These are phyloP conservation scores for Arnoldichthys spilopterus DNA, from an alignment of 2,797 vertebrate genomes.

Conservation along the genomic window DNA sequence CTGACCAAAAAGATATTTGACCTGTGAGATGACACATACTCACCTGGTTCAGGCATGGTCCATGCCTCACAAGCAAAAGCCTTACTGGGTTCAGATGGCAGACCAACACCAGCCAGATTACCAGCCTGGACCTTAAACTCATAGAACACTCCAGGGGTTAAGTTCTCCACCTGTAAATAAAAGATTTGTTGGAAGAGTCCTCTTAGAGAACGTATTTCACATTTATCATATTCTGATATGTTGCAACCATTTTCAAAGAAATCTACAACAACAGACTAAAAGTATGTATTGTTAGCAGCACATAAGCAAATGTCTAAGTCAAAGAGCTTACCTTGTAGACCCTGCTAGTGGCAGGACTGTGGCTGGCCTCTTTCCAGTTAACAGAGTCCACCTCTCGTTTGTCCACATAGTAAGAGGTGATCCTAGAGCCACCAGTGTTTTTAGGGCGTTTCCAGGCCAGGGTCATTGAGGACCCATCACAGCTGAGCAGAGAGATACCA, in stretches of 20 bases:
- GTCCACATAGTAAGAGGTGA: constrained; percentile 92
- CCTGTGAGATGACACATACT: constrained; percentile 8
- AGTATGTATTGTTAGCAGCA: neutral
- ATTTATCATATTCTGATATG: neutral
- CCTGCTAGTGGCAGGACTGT: constrained; percentile 71
- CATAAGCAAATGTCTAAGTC: neutral
- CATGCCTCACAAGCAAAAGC: constrained; percentile 92
- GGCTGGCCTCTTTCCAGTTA: constrained; percentile 90
- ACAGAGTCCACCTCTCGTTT: constrained; percentile 80
- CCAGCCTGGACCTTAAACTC: constrained; percentile 91
- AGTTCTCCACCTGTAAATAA: constrained; percentile 81
- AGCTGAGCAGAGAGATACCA: constrained; percentile 88
- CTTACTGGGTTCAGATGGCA: constrained; percentile 86
- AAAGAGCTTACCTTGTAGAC: constrained; percentile 78
- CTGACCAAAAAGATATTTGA: neutral
- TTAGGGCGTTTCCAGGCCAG: constrained; percentile 92
- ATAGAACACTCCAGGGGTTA: constrained; percentile 85
- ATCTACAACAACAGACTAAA: no score
- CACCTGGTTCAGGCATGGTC: constrained; percentile 91
- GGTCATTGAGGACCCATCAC: constrained; percentile 89
- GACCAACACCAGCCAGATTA: constrained; percentile 90
- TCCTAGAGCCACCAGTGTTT: constrained; percentile 86
- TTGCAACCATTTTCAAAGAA: neutral
- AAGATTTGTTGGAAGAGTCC: neutral
- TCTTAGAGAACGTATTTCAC: neutral